Evolutionary conservation across 2,797 vertebrate genomes (phyloP).

Genomic region (Novumbra hubbsi): DNA sequence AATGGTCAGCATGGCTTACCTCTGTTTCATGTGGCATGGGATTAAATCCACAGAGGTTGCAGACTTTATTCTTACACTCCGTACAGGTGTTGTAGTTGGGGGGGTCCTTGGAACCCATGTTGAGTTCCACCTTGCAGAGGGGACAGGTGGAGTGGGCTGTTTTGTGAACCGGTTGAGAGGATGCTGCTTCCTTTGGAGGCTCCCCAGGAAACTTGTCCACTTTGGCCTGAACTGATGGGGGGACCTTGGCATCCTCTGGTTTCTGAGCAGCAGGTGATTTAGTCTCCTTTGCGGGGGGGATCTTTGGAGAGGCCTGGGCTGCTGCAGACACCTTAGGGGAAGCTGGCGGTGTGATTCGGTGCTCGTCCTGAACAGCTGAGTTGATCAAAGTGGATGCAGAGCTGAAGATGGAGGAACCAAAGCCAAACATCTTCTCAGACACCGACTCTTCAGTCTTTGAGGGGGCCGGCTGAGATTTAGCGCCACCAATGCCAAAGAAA

Average conservation of each 20-base stretch:
- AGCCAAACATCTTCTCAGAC: slow-evolving; percentile 85
- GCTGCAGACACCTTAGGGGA: slow-evolving; percentile 52
- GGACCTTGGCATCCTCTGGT: slow-evolving; percentile 66
- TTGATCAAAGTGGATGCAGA: slow-evolving; percentile 86
- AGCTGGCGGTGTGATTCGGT: slow-evolving; percentile 53
- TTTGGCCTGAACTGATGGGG: slow-evolving; percentile 42
- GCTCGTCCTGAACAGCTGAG: slow-evolving; percentile 74
- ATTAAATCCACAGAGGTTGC: slow-evolving; percentile 89
- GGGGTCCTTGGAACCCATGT: slow-evolving; percentile 71
- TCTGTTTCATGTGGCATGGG: slow-evolving; percentile 81
- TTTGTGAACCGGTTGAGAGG: slow-evolving; percentile 44
- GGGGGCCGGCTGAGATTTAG: slow-evolving; percentile 73
- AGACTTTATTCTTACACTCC: slow-evolving; percentile 80
- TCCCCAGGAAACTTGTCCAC: slow-evolving; percentile 39
- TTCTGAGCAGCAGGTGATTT: slow-evolving; percentile 55
- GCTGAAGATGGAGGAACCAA: slow-evolving; percentile 86
- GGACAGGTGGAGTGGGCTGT: slow-evolving; percentile 64
- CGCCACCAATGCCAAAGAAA: slow-evolving; percentile 83
- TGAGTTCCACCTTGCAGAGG: slow-evolving; percentile 81
- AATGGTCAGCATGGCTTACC: slow-evolving; percentile 54
- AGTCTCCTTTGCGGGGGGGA: slow-evolving; percentile 57
- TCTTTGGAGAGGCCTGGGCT: slow-evolving; percentile 64
- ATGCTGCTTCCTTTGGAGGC: slow-evolving; percentile 34
- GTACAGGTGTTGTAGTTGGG: slow-evolving; percentile 83
- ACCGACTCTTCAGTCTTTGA: slow-evolving; percentile 69